Evolutionary conservation across 2,797 vertebrate genomes (phyloP), one percentile per base, ranked within the genome.

Genomic region (Petrocephalus sullivani): DNA sequence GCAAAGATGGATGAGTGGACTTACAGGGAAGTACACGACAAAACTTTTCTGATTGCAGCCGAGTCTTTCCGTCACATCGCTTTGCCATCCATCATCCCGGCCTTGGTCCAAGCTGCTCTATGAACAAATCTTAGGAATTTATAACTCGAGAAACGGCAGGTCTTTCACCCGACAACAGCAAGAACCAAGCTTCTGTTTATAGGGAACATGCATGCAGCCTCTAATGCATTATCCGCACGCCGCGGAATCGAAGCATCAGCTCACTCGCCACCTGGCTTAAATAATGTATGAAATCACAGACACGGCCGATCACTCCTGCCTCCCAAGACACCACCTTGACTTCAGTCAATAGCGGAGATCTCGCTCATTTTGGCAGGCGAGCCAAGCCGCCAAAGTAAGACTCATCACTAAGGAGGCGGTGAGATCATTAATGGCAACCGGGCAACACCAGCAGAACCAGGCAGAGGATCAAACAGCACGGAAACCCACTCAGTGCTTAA

Each of bases 201-300:
- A 67, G 23, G 23, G 61, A 37, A 75, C 46, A 51, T 82, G n/a
- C 49, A 49, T 10, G 81, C 7, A 83, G n/a, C 81, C 41, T 83
- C 46, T 49, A 83, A 83, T 53, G 81, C 49, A 51, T 83, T 49
- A 53, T 83, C 33, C 3, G 9, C 19, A 53, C 2, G n/a, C n/a
- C 23, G 8, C 0, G 12, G 7, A 49, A 49, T 82, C 21, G 10
- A 82, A 82, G n/a, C 49, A 51, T 81, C 33, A 81, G 12, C 33
- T 81, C 37, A 0, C 46, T 87, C 37, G 4, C 33, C 12, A 5
- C 10, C 61, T 23, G 21, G 64, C 51, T 84, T 84, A 54, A 87
- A 71, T 87, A 21, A 85, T 61, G 87, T 75, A 75, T 87, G 37
- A 87, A 51, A 87, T 28, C 5, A 87, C 14, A n/a, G 67, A 71